Evolutionary conservation across 2,888 invertebrate species (phyloP).

Genomic region (Kuschelorhynchus macadamiae): DNA sequence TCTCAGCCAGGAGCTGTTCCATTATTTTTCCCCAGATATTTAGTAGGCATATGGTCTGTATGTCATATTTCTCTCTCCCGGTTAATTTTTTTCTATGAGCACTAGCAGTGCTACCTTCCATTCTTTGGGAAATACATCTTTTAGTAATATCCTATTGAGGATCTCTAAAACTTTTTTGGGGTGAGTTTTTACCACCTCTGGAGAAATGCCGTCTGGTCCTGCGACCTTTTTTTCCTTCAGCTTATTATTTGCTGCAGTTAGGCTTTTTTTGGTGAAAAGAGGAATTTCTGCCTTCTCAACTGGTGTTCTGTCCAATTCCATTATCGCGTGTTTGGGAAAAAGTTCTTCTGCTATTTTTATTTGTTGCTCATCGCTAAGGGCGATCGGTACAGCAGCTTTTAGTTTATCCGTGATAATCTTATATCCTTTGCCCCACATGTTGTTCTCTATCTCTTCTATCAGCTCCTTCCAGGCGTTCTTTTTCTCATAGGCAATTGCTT

Average conservation of each 20-base stretch:
- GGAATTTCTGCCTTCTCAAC: neutral
- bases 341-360: slow-evolving; percentile 9
- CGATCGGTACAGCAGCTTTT: neutral
- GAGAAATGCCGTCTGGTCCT: neutral
- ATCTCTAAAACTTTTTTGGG: too few species aligned
- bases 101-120: slow-evolving; percentile 32
- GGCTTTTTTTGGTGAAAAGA: neutral
- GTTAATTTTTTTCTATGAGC: slow-evolving; percentile 20
- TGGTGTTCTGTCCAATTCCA: neutral
- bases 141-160: neutral
- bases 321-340: slow-evolving; percentile 8
- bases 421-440: slow-evolving; percentile 44
- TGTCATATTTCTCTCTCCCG: neutral
- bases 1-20: slow-evolving; percentile 14
- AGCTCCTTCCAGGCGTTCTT: slow-evolving; percentile 24
- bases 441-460: slow-evolving; percentile 35
- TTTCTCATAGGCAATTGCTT: neutral
- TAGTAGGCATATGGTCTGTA: slow-evolving; percentile 31
- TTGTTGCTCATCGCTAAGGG: neutral
- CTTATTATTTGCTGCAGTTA: neutral
- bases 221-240: slow-evolving; percentile 1
- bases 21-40: slow-evolving; percentile 25
- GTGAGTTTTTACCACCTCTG: neutral
- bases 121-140: slow-evolving; percentile 19
- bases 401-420: slow-evolving; percentile 32